Base-by-base conservation (phyloP, 2,797 vertebrate species). In the Brachymystax lenok region DNA sequence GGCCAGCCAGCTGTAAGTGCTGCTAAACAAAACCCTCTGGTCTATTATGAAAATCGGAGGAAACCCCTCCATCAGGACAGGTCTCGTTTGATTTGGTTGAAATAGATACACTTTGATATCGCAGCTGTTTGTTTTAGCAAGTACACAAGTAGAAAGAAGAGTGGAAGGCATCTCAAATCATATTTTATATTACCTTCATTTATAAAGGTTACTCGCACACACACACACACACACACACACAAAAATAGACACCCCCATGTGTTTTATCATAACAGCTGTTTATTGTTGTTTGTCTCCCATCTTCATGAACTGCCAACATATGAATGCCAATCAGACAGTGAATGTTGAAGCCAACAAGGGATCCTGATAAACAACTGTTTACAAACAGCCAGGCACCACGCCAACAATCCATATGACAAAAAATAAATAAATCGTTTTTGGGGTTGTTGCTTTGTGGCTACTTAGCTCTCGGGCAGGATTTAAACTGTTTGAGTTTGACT, bases 251-350 rank as follows among this genome's bases (percentile, higher is more conserved):
- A 40, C 7, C 8, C 35, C 8, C 7, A 86, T 89, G 85, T 88
- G 82, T 86, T 88, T 90, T 89, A 82, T 8, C 35, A 8, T 35
- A 87, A 88, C 88, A 90, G 90, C 88, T 88, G 87, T 88, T 91
- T 89, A 82, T 90, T 83, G 73, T 86, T 87, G 85, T 79, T 66
- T 74, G 6, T 35, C 68, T 78, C 66, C 1, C 77, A 16, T 46
- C 77, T 78, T 81, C 86, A 87, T 77, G 79, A 89, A 84, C 82
- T 78, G 87, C 90, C 88, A 82, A 81, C 74, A 79, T 78, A 69
- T 78, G 79, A 80, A 78, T 77, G 69, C 80, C 80, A 82, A 86
- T 78, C 10, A 2, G 40, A 10, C 64, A 73, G 52, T 78, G 74
- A 77, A 75, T 46, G 77, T 74, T 80, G 83, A 46, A 86, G 81